Percentiles rank a stretch among this genome's conserved stretches.
Conservation (phyloP, 2,888 invertebrate genomes). For the Lapara coniferarum region DNA sequence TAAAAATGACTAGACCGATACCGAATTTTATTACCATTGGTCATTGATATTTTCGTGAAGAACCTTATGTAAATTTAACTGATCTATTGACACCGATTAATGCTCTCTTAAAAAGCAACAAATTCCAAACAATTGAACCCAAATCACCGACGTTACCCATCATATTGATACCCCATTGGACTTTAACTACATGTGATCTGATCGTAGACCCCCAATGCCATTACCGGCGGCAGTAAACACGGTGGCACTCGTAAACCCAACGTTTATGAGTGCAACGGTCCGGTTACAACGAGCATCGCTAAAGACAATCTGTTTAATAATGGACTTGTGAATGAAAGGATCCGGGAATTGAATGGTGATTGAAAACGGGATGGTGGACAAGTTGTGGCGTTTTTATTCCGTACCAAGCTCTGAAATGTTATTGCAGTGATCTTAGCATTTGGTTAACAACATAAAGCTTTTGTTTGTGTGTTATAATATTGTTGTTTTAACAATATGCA, state of each 20-base stretch:
- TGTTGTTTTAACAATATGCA: too few relatives aligned
- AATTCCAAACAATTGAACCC: too few relatives aligned
- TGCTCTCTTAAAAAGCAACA: too few relatives aligned
- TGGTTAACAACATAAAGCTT: too few relatives aligned
- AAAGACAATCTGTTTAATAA: background rate
- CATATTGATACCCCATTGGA: background rate
- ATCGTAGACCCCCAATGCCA: constrained; percentile 11
- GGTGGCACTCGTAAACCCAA: constrained; percentile 6
- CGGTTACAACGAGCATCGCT: constrained; percentile 2
- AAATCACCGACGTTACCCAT: too few relatives aligned
- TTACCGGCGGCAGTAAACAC: constrained; percentile 9
- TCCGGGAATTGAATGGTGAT: background rate
- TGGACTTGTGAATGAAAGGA: constrained; percentile 1
- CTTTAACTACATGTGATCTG: background rate
- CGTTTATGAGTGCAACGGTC: constrained; percentile 4
- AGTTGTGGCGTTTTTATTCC: background rate
- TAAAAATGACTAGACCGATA: too few relatives aligned
- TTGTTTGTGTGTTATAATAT: too few relatives aligned
- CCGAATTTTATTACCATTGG: too few relatives aligned
- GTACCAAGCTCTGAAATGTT: background rate
- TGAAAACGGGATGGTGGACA: background rate
- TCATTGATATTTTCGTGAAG: too few relatives aligned
- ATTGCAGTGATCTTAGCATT: too few relatives aligned
- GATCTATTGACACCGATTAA: too few relatives aligned
- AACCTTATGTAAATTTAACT: too few relatives aligned